Conservation (phyloP, 1,140 invertebrate species). For the Archegozetes longisetosus region DNA sequence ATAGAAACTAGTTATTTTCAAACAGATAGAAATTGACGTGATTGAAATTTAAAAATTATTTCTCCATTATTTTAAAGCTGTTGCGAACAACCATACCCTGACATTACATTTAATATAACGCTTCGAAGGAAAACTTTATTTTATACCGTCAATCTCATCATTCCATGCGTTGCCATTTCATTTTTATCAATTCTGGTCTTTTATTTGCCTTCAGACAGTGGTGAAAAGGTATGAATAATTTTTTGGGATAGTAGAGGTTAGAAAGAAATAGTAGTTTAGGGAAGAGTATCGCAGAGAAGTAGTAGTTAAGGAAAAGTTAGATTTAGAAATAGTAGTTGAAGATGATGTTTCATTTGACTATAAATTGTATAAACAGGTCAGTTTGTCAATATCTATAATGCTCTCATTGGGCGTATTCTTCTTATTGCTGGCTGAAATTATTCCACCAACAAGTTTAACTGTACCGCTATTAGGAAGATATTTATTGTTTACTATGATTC, state of each 20-base stretch:
- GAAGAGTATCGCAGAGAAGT: too few relatives aligned
- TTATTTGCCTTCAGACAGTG: constrained; percentile 93
- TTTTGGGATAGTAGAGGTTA: not conserved
- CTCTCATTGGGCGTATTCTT: constrained; percentile 98
- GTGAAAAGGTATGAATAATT: constrained; percentile 73
- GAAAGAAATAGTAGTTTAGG: not conserved
- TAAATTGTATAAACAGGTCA: constrained; percentile 39
- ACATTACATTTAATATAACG: constrained; percentile 91
- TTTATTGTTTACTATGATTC: constrained; percentile 93
- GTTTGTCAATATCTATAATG: constrained; percentile 93
- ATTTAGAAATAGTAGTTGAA: too few relatives aligned
- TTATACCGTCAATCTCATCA: constrained; percentile 90
- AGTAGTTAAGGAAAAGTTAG: too few relatives aligned
- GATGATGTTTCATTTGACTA: constrained; percentile 29
- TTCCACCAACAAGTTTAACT: constrained; percentile 89
- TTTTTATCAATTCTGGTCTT: constrained; percentile 96
- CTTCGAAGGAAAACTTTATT: constrained; percentile 81
- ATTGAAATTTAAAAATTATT: constrained; percentile 43
- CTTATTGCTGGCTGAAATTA: constrained; percentile 87
- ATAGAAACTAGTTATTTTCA: too few relatives aligned
- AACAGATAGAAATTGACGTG: too few relatives aligned
- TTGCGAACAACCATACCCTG: constrained; percentile 67
- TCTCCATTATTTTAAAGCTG: constrained; percentile 80
- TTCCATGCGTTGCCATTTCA: constrained; percentile 88
- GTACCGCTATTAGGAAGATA: constrained; percentile 95